Evolutionary conservation across 2,797 vertebrate species (phyloP).

Genomic region (Aselliscus stoliczkanus): DNA sequence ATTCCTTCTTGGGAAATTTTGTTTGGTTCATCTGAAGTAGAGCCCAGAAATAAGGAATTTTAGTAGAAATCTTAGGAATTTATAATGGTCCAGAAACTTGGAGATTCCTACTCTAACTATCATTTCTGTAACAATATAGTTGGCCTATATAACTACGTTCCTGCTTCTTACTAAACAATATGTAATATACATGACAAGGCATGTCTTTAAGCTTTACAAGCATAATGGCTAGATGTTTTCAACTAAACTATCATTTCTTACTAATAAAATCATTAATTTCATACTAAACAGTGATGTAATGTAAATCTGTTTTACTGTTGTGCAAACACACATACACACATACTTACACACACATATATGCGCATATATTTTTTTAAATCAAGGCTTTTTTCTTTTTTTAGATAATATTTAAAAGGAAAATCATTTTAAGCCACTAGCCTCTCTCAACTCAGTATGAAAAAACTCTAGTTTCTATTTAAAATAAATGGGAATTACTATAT

Average conservation of each 20-base stretch:
- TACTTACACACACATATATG: accelerated
- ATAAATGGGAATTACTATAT: not conserved
- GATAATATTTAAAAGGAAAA: not conserved
- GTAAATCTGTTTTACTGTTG: not conserved
- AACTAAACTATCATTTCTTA: not conserved
- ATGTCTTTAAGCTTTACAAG: not conserved
- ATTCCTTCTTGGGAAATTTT: not conserved
- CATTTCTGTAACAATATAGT: not conserved
- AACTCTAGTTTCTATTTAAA: not conserved
- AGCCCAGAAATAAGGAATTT: not conserved
- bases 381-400: not conserved
- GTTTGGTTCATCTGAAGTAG: not conserved
- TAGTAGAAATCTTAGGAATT: not conserved
- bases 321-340: accelerated
- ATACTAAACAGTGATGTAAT: not conserved
- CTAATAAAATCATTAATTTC: not conserved
- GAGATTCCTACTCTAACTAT: not conserved
- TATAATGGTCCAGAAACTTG: not conserved
- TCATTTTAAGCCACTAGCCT: not conserved
- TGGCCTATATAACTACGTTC: not conserved
- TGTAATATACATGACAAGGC: not conserved
- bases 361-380: not conserved
- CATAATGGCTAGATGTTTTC: not conserved
- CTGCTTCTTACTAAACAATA: not conserved
- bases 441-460: not conserved